Evolutionary conservation across 2,888 invertebrate species (phyloP).

Genomic region (Pseudoips prasinana): DNA sequence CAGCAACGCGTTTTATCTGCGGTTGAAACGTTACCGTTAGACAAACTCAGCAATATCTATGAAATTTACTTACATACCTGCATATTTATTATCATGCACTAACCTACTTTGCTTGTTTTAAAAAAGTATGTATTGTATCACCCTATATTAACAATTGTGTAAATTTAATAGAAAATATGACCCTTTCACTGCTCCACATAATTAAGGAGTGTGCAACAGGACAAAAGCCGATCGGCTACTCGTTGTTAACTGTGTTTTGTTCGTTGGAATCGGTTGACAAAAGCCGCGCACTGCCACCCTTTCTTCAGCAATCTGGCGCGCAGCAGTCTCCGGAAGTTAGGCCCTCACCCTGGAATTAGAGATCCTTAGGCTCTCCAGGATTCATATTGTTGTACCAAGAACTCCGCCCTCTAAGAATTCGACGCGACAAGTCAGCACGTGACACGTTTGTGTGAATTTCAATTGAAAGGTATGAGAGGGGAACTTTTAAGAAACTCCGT

Average conservation of each 20-base stretch:
- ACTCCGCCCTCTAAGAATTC: conserved; percentile 72
- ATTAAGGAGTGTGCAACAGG: conserved; percentile 74
- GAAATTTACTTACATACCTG: no score
- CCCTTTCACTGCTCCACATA: conserved; percentile 79
- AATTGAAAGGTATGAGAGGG: conserved; percentile 15
- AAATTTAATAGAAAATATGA: conserved; percentile 81
- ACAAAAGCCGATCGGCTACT: conserved; percentile 77
- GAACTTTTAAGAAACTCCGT: conserved; percentile 11
- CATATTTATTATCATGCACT: no score
- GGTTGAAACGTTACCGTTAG: no score
- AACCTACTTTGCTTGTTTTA: no score
- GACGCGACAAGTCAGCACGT: conserved; percentile 62
- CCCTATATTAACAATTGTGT: conserved; percentile 54
- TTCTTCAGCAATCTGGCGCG: conserved; percentile 76
- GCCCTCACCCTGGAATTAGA: conserved; percentile 69
- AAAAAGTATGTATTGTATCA: no score
- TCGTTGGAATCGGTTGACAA: conserved; percentile 79
- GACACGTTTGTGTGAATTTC: conserved; percentile 51
- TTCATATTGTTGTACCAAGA: conserved; percentile 53
- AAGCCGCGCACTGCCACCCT: conserved; percentile 64
- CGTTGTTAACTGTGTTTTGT: conserved; percentile 74
- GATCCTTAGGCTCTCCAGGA: conserved; percentile 68
- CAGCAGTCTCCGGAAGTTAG: conserved; percentile 76
- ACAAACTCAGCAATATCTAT: no score
- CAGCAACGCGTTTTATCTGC: no score